Evolutionary conservation across 2,888 invertebrate genomes (phyloP).

Genomic region (Sicus ferrugineus): DNA sequence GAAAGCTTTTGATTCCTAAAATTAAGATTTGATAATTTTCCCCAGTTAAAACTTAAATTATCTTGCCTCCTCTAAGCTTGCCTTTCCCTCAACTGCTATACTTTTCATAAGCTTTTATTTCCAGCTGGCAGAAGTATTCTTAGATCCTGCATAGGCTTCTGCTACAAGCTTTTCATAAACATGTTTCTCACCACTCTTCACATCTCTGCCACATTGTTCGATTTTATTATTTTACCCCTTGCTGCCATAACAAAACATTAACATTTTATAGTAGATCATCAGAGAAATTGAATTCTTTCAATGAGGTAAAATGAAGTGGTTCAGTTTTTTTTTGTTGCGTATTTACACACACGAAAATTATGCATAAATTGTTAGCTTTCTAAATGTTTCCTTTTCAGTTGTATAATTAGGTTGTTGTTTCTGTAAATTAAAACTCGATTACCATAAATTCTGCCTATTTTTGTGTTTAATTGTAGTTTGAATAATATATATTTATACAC

Average conservation of each 20-base stretch:
- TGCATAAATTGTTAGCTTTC: neutral
- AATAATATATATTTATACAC: neutral
- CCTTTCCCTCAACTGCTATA: neutral
- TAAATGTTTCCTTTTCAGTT: neutral
- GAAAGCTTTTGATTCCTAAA: neutral
- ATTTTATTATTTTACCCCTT: too few species aligned
- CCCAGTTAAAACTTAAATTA: neutral
- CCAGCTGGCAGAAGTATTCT: too few species aligned
- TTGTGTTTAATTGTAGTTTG: neutral
- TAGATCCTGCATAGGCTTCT: too few species aligned
- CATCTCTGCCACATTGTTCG: neutral
- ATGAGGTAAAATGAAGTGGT: conserved; percentile 43
- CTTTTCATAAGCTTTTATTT: neutral
- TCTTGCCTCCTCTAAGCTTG: neutral
- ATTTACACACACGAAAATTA: too few species aligned
- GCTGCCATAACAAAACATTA: conserved; percentile 24
- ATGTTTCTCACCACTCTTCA: neutral
- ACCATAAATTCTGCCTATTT: neutral
- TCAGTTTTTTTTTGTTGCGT: conserved; percentile 40
- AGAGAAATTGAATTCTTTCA: conserved; percentile 31
- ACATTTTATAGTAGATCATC: conserved; percentile 41
- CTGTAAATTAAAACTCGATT: neutral
- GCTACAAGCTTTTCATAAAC: too few species aligned
- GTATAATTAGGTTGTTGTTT: neutral
- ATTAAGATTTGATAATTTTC: neutral